Conservation (phyloP, 2,888 invertebrate species). For the Caenorhabditis wallacei region DNA sequence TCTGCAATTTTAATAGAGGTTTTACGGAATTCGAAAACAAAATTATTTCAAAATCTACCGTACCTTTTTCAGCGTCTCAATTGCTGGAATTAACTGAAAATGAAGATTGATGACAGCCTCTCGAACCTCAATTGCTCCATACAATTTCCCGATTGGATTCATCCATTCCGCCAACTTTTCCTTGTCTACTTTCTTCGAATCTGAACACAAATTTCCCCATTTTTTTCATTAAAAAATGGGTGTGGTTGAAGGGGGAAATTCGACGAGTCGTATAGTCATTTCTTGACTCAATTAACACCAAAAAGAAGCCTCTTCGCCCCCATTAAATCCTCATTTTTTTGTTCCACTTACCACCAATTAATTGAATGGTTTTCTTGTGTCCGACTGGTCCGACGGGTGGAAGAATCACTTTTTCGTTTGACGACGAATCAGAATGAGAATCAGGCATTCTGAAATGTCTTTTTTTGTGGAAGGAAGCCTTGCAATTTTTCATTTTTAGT, state of each 20-base stretch:
- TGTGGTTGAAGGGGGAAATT: neutral
- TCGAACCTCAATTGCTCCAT: constrained; percentile 32
- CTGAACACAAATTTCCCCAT: no score
- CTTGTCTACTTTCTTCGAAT: neutral
- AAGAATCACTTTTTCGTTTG: neutral
- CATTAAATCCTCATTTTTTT: neutral
- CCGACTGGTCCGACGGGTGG: constrained; percentile 6
- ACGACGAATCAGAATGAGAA: constrained; percentile 11
- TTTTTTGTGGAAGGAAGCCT: neutral
- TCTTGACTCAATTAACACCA: constrained; percentile 21
- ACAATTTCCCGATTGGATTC: constrained; percentile 30
- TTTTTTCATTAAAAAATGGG: constrained; percentile 3
- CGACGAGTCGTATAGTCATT: constrained; percentile 30
- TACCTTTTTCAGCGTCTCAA: constrained; percentile 30
- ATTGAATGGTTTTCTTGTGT: constrained; percentile 10
- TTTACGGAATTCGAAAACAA: no score
- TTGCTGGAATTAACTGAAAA: constrained; percentile 27
- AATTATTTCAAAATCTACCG: no score
- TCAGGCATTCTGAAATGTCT: constrained; percentile 28
- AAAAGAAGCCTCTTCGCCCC: neutral
- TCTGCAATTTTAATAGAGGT: no score
- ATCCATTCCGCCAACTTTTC: constrained; percentile 33
- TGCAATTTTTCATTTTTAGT: constrained; percentile 23
- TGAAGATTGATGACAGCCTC: constrained; percentile 46
- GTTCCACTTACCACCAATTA: constrained; percentile 14